Evolutionary conservation across 2,888 invertebrate species (phyloP), one percentile per base, ranked within the genome.

Genomic region (Buathra laborator): DNA sequence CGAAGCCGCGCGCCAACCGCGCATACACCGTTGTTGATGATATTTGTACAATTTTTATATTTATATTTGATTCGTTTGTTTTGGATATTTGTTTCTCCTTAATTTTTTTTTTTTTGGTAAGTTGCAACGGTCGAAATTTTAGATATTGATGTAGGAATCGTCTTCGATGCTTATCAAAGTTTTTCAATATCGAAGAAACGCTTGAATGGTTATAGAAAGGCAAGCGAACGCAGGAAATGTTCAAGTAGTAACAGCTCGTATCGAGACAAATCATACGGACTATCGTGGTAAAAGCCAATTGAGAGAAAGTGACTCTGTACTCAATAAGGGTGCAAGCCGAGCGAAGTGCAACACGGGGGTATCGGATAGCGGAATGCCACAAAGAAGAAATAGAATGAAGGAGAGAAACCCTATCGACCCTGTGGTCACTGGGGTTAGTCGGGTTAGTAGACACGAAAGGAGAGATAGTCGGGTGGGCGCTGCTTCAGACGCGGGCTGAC

Each of bases 401-500:
- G 74, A 74, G 74, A 74, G 48, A 77, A 72, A 62, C 51, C 51
- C 68, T 59, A 83, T 77, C 83, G 80, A 78, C 67, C 59, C 81
- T 64, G 70, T 46, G 75, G 74, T 75, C 70, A 70, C 64, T 10
- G 68, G 37, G 37, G 74, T 56, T 68, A 62, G 74, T 66, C 32
- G 70, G 56, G 10, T 79, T 29, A 67, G 76, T 51, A 59, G 68
- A 77, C 76, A 76, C 72, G 71, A 62, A 62, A 80, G 67, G 37
- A 76, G 74, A 83, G 37, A 67, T 51, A 51, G 72, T 76, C 72
- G 24, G 37, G 24, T 24, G 24, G 37, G 48, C 44, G 68, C 74
- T 84, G 81, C 44, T 64, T 84, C 72, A 74, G 81, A 84, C 81
- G 76, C 16, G 70, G 75, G 5, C 64, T 53, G 66, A 67, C 59